A percentile compares a stretch with the other conserved stretches of the same genome.
These are phyloP conservation scores for Lota lota DNA, from an alignment of 2,113 vertebrate genomes.

Conservation along the genomic window DNA sequence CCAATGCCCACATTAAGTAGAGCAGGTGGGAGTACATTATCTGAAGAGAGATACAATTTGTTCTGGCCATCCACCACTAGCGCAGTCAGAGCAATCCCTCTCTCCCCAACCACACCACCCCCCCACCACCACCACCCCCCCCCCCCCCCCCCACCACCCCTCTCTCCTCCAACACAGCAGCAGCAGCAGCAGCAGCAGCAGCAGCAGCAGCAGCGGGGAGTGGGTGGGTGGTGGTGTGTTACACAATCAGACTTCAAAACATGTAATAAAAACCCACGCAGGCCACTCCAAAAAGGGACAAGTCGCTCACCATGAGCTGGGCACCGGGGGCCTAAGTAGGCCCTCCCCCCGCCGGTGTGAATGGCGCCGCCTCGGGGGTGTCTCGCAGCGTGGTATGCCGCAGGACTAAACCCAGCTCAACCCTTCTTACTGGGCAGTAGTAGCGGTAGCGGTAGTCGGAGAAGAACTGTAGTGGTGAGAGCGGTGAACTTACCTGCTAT, in stretches of 20 bases:
- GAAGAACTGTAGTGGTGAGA: no score
- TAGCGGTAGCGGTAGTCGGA: no score
- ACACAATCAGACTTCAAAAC: constrained; percentile 66
- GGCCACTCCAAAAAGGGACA: constrained; percentile 54
- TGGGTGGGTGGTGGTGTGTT: constrained; percentile 64
- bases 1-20: constrained; percentile 58
- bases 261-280: constrained; percentile 52
- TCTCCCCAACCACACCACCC: neutral
- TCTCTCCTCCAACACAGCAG: no score
- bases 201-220: constrained; percentile 52
- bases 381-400: no score
- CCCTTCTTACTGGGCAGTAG: no score
- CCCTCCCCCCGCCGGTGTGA: no score
- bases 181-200: constrained; percentile 46
- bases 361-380: no score
- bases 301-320: constrained; percentile 18
- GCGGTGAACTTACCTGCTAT: no score
- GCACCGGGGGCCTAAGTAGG: no score
- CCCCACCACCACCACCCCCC: no score
- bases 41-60: constrained; percentile 65
- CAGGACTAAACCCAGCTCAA: no score
- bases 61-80: constrained; percentile 57
- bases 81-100: constrained; percentile 56
- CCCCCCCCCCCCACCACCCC: no score
- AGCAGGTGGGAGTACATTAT: constrained; percentile 73